Evolutionary conservation across 2,888 invertebrate genomes (phyloP).

Genomic region (Belgica antarctica): DNA sequence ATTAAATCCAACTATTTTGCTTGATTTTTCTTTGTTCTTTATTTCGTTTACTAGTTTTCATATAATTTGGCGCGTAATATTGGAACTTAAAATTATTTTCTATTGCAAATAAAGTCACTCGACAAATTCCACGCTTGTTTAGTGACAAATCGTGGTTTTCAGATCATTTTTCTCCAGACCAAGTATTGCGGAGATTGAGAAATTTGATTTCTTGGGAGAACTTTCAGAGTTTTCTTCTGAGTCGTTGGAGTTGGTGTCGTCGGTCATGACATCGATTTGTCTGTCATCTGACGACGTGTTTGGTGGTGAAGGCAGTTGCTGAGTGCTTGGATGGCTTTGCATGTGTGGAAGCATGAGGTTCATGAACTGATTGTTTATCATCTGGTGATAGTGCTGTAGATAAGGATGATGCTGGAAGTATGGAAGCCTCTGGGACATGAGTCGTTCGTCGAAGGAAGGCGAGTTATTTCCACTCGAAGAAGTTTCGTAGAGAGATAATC

Average conservation of each 20-base stretch:
- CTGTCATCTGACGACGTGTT: not conserved
- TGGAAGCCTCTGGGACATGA: slow-evolving; percentile 29
- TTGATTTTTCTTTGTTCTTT: not conserved
- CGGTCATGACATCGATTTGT: slow-evolving; percentile 39
- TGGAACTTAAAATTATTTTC: not conserved
- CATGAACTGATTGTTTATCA: slow-evolving; percentile 39
- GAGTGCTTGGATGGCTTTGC: not conserved
- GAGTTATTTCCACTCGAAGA: slow-evolving; percentile 48
- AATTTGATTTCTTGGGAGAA: slow-evolving; percentile 50
- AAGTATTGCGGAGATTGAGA: slow-evolving; percentile 55
- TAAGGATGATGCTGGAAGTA: slow-evolving; percentile 40
- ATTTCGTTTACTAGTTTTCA: too few relatives aligned
- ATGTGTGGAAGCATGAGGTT: slow-evolving; percentile 37
- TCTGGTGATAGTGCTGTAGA: slow-evolving; percentile 41
- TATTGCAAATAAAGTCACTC: too few relatives aligned
- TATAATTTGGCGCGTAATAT: too few relatives aligned
- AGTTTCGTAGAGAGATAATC: slow-evolving; percentile 45
- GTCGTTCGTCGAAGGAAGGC: slow-evolving; percentile 45
- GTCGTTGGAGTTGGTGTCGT: slow-evolving; percentile 27
- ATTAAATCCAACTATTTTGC: not conserved
- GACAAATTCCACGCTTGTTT: not conserved
- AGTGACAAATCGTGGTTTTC: slow-evolving; percentile 6
- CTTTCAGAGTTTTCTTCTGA: slow-evolving; percentile 19
- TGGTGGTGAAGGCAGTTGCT: not conserved
- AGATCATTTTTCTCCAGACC: slow-evolving; percentile 46